Evolutionary conservation across 2,113 vertebrate genomes (phyloP).

Genomic region (Ailurus styani): DNA sequence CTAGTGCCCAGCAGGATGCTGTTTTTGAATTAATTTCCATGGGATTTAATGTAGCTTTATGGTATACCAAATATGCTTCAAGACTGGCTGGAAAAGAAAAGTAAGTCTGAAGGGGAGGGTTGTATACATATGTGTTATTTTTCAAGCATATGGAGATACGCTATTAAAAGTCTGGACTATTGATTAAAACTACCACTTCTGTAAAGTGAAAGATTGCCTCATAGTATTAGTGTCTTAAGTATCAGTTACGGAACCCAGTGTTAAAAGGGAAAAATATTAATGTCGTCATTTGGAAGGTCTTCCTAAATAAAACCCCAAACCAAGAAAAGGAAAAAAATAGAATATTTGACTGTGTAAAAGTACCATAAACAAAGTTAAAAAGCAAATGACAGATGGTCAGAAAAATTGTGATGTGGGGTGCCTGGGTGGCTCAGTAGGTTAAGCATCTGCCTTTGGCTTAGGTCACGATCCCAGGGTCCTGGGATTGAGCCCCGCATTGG

Average conservation of each 20-base stretch:
- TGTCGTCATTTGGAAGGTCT: neutral
- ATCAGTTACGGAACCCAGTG: neutral
- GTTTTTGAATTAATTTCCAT: constrained; percentile 96
- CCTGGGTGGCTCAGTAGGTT: no score
- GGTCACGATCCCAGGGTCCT: no score
- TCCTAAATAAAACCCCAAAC: neutral
- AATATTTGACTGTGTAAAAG: neutral
- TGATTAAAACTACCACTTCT: neutral
- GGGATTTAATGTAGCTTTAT: constrained; percentile 95
- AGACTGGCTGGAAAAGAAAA: constrained; percentile 97
- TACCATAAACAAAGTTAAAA: neutral
- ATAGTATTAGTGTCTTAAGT: neutral
- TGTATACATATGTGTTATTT: neutral
- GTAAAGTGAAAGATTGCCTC: neutral
- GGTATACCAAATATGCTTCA: constrained; percentile 97
- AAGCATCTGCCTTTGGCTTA: no score
- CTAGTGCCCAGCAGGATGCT: constrained; percentile 95
- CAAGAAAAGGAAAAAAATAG: neutral
- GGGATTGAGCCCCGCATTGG: no score
- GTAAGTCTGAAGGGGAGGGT: constrained; percentile 81
- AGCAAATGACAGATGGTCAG: neutral
- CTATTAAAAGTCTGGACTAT: neutral
- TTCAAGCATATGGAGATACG: neutral
- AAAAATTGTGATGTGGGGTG: neutral
- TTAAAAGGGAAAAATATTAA: neutral